Percentiles rank a stretch among this genome's conserved stretches.
phyloP scores from a whole-genome alignment of 2,797 vertebrate species.

The Anguilla marmorata region DNA sequence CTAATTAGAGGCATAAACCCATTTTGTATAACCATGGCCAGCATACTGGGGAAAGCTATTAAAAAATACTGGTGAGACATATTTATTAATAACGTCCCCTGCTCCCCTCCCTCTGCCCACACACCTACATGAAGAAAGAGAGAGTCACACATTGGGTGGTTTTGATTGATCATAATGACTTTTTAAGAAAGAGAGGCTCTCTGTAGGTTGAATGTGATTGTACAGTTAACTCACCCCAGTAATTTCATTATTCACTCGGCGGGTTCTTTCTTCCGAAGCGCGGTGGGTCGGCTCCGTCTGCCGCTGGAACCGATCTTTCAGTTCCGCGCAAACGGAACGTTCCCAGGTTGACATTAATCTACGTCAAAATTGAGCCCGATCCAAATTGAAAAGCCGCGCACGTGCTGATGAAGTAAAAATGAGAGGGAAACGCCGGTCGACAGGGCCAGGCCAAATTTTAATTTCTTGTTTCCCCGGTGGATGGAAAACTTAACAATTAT shows the following conservation, averaged over 20 bases:
- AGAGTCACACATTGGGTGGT: constrained; percentile 12
- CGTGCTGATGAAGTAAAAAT: constrained; percentile 28
- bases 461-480: constrained; percentile 64
- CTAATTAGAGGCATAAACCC: constrained; percentile 4
- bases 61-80: neutral
- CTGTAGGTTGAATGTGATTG: constrained; percentile 21
- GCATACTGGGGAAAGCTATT: neutral
- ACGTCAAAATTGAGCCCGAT: constrained; percentile 51
- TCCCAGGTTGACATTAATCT: constrained; percentile 56
- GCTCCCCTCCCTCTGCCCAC: neutral
- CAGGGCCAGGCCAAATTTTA: constrained; percentile 57
- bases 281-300: constrained; percentile 30
- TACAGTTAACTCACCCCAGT: constrained; percentile 15
- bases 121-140: constrained; percentile 20
- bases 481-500: constrained; percentile 66
- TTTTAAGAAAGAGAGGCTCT: constrained; percentile 2
- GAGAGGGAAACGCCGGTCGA: constrained; percentile 64
- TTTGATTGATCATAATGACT: constrained; percentile 32
- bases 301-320: constrained; percentile 57
- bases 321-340: constrained; percentile 50
- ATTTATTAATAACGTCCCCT: neutral
- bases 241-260: constrained; percentile 36
- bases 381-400: constrained; percentile 64
- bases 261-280: constrained; percentile 28
- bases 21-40: neutral